Conservation (phyloP, 64 coral and sea anemone genomes). For the Trachythela sp. region DNA sequence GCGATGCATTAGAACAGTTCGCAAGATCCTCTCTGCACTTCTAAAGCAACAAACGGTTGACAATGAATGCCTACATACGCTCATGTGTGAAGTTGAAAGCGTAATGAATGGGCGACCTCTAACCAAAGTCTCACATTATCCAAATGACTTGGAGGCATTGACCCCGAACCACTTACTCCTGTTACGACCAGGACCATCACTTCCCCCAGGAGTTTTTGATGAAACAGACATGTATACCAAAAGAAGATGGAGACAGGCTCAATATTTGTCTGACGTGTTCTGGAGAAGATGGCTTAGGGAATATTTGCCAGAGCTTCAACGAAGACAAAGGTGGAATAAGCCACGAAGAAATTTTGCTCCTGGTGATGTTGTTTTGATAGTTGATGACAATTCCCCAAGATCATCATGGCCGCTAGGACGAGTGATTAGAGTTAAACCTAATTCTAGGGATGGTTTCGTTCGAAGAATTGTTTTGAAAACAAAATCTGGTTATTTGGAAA, state of each 20-base stretch:
- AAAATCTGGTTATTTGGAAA: neutral
- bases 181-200: no score
- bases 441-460: neutral
- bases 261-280: neutral
- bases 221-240: neutral
- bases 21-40: no score
- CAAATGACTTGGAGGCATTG: no score
- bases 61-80: no score
- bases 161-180: neutral
- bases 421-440: neutral
- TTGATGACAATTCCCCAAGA: no score
- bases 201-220: neutral
- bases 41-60: no score
- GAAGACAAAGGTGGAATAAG: neutral
- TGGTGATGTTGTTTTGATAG: neutral
- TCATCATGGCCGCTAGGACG: no score
- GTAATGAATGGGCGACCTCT: no score
- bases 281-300: neutral
- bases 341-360: neutral
- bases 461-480: neutral
- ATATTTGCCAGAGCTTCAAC: neutral
- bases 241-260: neutral
- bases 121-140: no score
- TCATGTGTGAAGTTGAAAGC: no score
- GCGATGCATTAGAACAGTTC: neutral